Evolutionary conservation across 2,113 vertebrate genomes (phyloP).

Genomic region (Isurus oxyrinchus): DNA sequence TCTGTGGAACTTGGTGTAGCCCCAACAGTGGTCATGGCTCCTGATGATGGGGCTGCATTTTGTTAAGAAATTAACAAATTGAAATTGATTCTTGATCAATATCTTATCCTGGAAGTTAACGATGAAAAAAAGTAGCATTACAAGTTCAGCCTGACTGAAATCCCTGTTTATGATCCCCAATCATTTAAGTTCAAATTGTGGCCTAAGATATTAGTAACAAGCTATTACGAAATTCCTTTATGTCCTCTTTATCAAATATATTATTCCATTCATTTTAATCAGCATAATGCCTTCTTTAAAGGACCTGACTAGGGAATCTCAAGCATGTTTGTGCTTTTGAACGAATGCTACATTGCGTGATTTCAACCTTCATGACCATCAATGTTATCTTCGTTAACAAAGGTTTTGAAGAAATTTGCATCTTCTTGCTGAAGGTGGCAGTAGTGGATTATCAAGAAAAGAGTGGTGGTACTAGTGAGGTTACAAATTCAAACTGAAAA

Average conservation of each 20-base stretch:
- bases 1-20: too few species aligned
- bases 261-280: neutral
- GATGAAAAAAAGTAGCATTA: neutral
- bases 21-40: too few species aligned
- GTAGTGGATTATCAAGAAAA: neutral
- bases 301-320: neutral
- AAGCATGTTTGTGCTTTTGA: neutral
- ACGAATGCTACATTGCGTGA: neutral
- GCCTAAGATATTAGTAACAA: neutral
- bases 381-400: neutral
- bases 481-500: neutral
- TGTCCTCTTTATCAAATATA: neutral
- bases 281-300: neutral
- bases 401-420: neutral
- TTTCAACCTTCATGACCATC: neutral
- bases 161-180: neutral
- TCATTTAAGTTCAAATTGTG: neutral
- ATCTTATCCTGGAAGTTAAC: neutral
- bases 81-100: neutral
- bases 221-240: neutral
- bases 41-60: too few species aligned
- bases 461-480: neutral
- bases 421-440: neutral
- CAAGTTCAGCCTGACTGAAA: neutral
- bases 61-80: too few species aligned